phyloP scores from a whole-genome alignment of 1,140 invertebrate species.

The Bilobella aurantiaca region DNA sequence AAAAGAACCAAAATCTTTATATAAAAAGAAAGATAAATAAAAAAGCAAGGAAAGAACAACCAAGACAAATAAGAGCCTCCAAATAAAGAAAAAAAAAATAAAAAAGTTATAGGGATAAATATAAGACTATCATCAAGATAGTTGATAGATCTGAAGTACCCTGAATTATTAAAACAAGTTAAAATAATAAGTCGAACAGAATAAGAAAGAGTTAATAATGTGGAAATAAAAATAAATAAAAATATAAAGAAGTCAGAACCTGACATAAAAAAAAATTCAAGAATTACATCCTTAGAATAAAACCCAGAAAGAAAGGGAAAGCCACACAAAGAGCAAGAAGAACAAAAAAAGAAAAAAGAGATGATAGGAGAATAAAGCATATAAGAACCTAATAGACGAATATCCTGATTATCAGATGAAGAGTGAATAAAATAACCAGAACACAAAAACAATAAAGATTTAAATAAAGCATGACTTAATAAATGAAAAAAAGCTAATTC shows the following conservation, averaged over 20 bases:
- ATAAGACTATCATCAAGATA: constrained; percentile 39
- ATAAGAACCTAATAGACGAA: constrained; percentile 47
- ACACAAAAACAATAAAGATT: constrained; percentile 53
- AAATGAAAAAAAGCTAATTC: constrained; percentile 52
- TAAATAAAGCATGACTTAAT: constrained; percentile 53
- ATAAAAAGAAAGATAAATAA: constrained; percentile 26
- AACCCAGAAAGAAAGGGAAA: constrained; percentile 51
- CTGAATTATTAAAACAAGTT: constrained; percentile 41
- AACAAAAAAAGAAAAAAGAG: constrained; percentile 43
- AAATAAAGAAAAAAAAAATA: constrained; percentile 45
- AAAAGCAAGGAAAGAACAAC: constrained; percentile 41
- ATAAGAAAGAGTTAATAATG: constrained; percentile 47
- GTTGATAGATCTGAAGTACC: constrained; percentile 42
- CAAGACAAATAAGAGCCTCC: constrained; percentile 41
- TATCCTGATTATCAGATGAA: constrained; percentile 50
- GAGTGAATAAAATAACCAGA: constrained; percentile 51
- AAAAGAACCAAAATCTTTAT: constrained; percentile 19
- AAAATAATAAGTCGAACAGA: constrained; percentile 47
- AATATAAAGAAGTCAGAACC: constrained; percentile 45
- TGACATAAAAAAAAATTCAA: constrained; percentile 44
- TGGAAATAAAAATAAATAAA: constrained; percentile 46
- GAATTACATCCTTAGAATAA: constrained; percentile 56
- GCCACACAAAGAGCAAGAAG: constrained; percentile 46
- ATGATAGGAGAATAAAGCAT: constrained; percentile 41
- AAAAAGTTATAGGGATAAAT: constrained; percentile 43